phyloP scores from a whole-genome alignment of 1,140 invertebrate genomes.

The Scaptomyza graminum region DNA sequence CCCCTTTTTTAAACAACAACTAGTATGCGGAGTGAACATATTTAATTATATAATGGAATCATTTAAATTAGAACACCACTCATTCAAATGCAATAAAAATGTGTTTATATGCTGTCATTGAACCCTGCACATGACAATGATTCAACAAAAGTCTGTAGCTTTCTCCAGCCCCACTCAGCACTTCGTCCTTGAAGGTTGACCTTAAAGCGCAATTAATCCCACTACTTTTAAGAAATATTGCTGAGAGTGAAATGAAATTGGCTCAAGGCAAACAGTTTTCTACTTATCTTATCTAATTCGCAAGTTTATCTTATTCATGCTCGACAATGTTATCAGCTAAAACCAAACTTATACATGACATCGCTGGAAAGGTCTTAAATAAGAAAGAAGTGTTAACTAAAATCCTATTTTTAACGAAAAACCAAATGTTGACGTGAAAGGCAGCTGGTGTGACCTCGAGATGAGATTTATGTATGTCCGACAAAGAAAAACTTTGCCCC shows the following conservation, averaged over 20 bases:
- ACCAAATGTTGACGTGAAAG: constrained; percentile 14
- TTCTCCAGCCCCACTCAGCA: too few relatives aligned
- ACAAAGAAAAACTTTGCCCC: neutral
- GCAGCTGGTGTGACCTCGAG: constrained; percentile 25
- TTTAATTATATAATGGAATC: too few relatives aligned
- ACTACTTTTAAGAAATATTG: neutral
- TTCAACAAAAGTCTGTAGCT: too few relatives aligned
- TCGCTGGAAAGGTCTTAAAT: constrained; percentile 3
- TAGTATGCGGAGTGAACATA: too few relatives aligned
- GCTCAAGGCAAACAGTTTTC: constrained; percentile 6
- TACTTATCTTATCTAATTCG: constrained; percentile 46
- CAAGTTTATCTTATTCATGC: constrained; percentile 35
- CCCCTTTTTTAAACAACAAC: too few relatives aligned
- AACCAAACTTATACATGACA: neutral
- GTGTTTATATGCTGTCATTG: constrained; percentile 2
- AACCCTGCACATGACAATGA: neutral
- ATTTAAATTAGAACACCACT: too few relatives aligned
- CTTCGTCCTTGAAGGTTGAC: constrained; percentile 42
- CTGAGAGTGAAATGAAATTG: neutral
- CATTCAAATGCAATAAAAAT: neutral
- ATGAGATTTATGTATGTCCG: constrained; percentile 31
- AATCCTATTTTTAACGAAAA: constrained; percentile 13
- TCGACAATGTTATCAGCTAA: constrained; percentile 7
- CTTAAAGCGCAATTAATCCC: neutral
- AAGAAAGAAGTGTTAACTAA: neutral